These are phyloP conservation scores for Halcyon senegalensis DNA, from an alignment of 2,113 vertebrate genomes.

Conservation along the genomic window DNA sequence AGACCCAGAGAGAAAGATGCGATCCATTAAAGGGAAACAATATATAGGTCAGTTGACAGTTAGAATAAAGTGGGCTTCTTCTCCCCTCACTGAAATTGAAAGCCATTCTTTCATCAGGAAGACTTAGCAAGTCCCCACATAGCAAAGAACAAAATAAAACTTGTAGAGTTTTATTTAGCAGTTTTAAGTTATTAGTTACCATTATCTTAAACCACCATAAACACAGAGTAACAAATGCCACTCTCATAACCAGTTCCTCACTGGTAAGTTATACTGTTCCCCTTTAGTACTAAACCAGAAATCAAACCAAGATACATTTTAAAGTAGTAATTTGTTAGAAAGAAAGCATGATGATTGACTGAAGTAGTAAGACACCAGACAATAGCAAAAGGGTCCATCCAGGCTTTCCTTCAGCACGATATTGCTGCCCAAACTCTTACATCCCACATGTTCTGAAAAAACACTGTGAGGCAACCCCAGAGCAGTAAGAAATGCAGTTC, in stretches of 20 bases:
- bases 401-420: slow-evolving; percentile 83
- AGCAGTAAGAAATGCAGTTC: neutral
- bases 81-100: slow-evolving; percentile 7
- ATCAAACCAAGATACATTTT: slow-evolving; percentile 78
- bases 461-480: slow-evolving; percentile 8
- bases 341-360: slow-evolving; percentile 78
- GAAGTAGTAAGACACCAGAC: slow-evolving; percentile 78
- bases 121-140: slow-evolving; percentile 52
- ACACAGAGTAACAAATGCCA: slow-evolving; percentile 19
- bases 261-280: slow-evolving; percentile 78
- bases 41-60: slow-evolving; percentile 55
- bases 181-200: slow-evolving; percentile 41
- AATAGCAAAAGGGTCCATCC: slow-evolving; percentile 79
- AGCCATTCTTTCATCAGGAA: slow-evolving; percentile 60
- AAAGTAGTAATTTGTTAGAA: slow-evolving; percentile 74
- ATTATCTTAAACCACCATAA: slow-evolving; percentile 48
- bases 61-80: neutral
- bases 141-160: neutral
- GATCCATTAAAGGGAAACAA: slow-evolving; percentile 84
- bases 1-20: slow-evolving; percentile 66
- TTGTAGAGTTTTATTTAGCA: slow-evolving; percentile 10
- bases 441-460: neutral
- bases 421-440: slow-evolving; percentile 54
- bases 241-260: slow-evolving; percentile 38
- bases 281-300: slow-evolving; percentile 81